phyloP scores from a whole-genome alignment of 35 echinoderm and acorn worm species.

The Holothuria glaberrima region DNA sequence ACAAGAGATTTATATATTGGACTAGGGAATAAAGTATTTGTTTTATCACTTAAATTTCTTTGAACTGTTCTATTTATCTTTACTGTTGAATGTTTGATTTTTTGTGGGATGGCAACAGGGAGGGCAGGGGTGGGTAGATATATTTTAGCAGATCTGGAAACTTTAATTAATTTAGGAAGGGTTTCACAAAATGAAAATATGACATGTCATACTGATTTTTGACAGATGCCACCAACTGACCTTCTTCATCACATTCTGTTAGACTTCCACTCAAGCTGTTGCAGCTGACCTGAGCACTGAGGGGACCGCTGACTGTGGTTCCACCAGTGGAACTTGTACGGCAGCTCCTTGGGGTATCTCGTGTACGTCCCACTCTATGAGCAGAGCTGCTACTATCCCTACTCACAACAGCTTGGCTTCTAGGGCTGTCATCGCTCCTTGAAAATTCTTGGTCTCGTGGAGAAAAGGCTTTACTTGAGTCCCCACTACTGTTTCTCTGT shows the following conservation, averaged over 20 bases:
- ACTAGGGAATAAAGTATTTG: too few species aligned
- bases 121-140: too few species aligned
- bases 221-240: neutral
- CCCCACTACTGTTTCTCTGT: slow-evolving; percentile 12
- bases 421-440: neutral
- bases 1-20: too few species aligned
- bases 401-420: neutral
- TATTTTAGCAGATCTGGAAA: too few species aligned
- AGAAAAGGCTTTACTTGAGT: slow-evolving; percentile 34
- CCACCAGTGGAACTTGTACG: slow-evolving; percentile 53
- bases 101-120: too few species aligned
- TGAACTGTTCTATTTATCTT: too few species aligned
- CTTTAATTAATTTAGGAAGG: too few species aligned
- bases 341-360: slow-evolving; percentile 46
- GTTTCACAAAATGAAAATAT: too few species aligned
- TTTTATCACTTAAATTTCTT: too few species aligned
- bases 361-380: neutral
- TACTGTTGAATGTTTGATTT: too few species aligned
- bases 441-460: neutral
- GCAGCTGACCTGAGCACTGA: slow-evolving; percentile 86
- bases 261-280: slow-evolving; percentile 81
- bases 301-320: slow-evolving; percentile 71
- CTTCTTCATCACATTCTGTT: slow-evolving; percentile 93
- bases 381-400: neutral
- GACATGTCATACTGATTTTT: too few species aligned